Evolutionary conservation across 2,888 invertebrate genomes (phyloP).

Genomic region (Dolichomitus sp.): DNA sequence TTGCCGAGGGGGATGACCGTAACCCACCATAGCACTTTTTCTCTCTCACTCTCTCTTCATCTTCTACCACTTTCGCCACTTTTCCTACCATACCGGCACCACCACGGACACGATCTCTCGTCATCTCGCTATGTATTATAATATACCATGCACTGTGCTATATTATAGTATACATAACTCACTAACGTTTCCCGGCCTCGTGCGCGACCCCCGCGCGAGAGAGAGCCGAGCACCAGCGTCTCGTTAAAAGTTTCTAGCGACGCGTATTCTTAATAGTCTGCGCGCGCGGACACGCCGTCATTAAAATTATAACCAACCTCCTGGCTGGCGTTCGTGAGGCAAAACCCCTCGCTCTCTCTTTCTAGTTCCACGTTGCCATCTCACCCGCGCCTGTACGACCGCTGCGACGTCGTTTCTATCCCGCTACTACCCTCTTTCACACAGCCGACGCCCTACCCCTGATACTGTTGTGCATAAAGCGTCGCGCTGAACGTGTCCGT

Average conservation of each 20-base stretch:
- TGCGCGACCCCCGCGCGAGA: slow-evolving; percentile 59
- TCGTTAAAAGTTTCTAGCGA: slow-evolving; percentile 86
- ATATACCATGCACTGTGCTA: slow-evolving; percentile 31
- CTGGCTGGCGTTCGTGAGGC: slow-evolving; percentile 52
- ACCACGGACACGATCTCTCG: slow-evolving; percentile 38
- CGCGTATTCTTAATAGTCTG: slow-evolving; percentile 86
- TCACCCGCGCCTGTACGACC: slow-evolving; percentile 13
- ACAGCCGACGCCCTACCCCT: slow-evolving; percentile 28
- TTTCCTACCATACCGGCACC: slow-evolving; percentile 31
- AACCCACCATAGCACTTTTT: slow-evolving; percentile 47
- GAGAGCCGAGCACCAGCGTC: slow-evolving; percentile 76
- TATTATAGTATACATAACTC: slow-evolving; percentile 42
- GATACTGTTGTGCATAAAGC: slow-evolving; percentile 27
- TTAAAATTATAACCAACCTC: slow-evolving; percentile 86
- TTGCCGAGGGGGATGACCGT: slow-evolving; percentile 36
- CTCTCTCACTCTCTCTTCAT: slow-evolving; percentile 27
- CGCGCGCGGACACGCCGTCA: slow-evolving; percentile 86
- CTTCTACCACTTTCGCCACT: slow-evolving; percentile 57
- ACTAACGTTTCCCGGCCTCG: slow-evolving; percentile 46
- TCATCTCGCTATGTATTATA: slow-evolving; percentile 32
- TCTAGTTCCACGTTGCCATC: slow-evolving; percentile 45
- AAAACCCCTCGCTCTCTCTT: slow-evolving; percentile 26
- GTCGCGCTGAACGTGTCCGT: slow-evolving; percentile 72
- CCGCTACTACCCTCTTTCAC: slow-evolving; percentile 32
- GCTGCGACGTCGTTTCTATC: slow-evolving; percentile 35